These are phyloP conservation scores for Rhinichthys klamathensis DNA, from an alignment of 2,113 vertebrate species.

Conservation along the genomic window DNA sequence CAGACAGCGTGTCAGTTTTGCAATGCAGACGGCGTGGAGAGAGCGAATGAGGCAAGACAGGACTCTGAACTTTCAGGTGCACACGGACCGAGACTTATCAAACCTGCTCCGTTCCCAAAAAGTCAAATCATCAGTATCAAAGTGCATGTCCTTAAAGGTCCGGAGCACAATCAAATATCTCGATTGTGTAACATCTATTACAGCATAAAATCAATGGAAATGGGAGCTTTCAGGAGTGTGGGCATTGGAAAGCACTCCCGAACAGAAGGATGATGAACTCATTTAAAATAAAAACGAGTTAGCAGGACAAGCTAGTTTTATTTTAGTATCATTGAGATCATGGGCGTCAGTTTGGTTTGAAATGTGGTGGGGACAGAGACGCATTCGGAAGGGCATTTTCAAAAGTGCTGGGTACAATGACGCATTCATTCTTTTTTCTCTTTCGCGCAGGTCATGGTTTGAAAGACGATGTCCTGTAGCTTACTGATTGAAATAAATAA, in stretches of 20 bases:
- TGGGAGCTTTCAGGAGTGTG: neutral
- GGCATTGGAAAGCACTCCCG: neutral
- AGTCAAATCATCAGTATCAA: slow-evolving; percentile 2
- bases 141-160: neutral
- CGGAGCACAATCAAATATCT: neutral
- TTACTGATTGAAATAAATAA: too few species aligned
- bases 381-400: too few species aligned
- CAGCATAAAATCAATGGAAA: neutral
- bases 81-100: neutral
- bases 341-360: too few species aligned
- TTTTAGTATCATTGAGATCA: neutral
- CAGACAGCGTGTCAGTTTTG: neutral
- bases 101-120: neutral
- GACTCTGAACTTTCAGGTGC: neutral
- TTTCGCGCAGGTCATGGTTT: too few species aligned
- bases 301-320: neutral
- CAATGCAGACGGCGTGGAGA: neutral
- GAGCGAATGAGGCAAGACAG: neutral
- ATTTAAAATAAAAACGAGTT: neutral
- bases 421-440: too few species aligned
- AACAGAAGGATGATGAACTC: neutral
- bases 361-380: too few species aligned
- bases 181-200: neutral
- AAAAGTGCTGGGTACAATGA: too few species aligned
- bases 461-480: too few species aligned